These are phyloP conservation scores for Tychaedon coryphoeus DNA, from an alignment of 2,113 vertebrate species.

Conservation along the genomic window DNA sequence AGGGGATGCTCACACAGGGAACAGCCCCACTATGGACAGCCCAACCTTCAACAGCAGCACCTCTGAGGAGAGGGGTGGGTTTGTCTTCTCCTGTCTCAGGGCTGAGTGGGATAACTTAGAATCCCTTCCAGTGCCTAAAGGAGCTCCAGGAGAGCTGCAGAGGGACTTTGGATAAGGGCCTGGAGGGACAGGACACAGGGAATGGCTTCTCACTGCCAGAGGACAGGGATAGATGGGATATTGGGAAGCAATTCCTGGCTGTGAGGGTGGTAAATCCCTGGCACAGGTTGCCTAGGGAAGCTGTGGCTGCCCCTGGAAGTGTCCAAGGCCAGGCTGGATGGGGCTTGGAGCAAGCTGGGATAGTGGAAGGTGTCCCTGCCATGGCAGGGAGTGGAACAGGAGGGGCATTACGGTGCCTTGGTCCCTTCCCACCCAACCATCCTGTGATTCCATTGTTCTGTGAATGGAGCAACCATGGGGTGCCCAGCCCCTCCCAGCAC, in stretches of 20 bases:
- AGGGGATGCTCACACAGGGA: background rate
- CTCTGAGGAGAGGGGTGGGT: accelerated
- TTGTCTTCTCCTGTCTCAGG: background rate
- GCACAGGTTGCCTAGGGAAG: background rate
- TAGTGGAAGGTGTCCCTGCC: background rate
- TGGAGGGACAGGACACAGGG: background rate
- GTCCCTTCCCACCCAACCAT: background rate
- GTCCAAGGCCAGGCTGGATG: accelerated
- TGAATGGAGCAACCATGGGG: accelerated
- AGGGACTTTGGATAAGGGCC: background rate
- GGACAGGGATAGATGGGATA: too few species aligned
- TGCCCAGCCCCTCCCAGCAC: background rate
- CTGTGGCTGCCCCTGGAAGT: background rate
- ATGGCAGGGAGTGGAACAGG: accelerated
- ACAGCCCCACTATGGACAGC: accelerated
- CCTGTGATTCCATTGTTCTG: background rate
- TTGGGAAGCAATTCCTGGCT: background rate
- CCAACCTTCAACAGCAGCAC: background rate
- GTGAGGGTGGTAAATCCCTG: background rate
- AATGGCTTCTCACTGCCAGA: background rate
- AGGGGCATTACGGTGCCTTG: background rate
- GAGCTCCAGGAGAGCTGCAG: background rate
- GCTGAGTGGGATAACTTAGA: background rate
- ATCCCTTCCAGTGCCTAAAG: background rate
- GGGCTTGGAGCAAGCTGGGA: accelerated